Evolutionary conservation across 2,113 vertebrate genomes (phyloP), one percentile per base, ranked within the genome.

Genomic region (Fulica atra): DNA sequence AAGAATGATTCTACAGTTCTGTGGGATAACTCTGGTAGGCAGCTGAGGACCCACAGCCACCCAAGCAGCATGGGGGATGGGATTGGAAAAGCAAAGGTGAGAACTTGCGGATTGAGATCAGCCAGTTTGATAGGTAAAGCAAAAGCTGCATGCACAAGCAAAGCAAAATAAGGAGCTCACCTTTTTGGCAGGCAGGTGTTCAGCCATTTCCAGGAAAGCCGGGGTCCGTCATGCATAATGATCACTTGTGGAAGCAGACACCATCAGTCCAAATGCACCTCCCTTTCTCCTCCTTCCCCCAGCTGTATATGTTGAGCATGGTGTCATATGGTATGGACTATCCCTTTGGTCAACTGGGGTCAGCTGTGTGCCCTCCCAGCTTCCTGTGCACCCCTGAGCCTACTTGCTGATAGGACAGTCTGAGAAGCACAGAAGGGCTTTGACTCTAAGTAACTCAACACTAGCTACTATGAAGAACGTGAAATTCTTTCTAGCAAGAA

Each of bases 221-320:
- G 50, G 33, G 33, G 16, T 84, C 33, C 16, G 8, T 63, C 48
- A 36, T 0, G 1, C 1, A 0, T 54, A 53, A 44, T 2, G 4
- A 25, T 20, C 24, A 20, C 44, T 78, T 44, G 31, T 13, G 15
- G 79, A 46, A 28, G 17, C 16, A 33, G 78, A 56, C 0, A 1
- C 11, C 2, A 3, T 35, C 3, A 29, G 6, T 42, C 10, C 2
- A 3, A 18, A 19, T 1, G 5, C 25, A 4, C 20, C 3, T 8
- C 10, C 7, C 6, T 21, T 70, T 7, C 10, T 57, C 9, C 11
- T 57, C 21, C 13, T 57, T 28, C 18, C 28, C 14, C 24, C 18
- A 50, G 19, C 46, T 60, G 77, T 59, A 29, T n/a, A 51, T 57
- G 29, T 38, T 61, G 31, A 44, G 33, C 7, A 2, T 14, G 11